These are phyloP conservation scores for Tipula vernalis DNA, from an alignment of 2,888 invertebrate genomes.

Conservation along the genomic window DNA sequence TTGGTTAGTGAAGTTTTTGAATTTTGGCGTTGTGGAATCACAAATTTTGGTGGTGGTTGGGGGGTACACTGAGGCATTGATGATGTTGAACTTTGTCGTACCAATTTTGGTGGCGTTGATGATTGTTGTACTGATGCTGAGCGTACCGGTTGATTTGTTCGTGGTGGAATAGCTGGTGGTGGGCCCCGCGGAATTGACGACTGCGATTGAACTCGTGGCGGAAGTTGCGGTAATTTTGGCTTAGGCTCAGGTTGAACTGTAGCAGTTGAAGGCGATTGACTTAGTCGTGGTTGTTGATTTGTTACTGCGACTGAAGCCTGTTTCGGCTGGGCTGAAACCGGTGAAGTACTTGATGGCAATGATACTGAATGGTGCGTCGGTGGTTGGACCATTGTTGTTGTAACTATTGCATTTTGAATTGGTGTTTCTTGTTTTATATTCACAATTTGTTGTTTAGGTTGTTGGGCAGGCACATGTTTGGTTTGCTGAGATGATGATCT, in stretches of 20 bases:
- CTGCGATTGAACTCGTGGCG: conserved; percentile 32
- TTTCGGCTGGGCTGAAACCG: conserved; percentile 17
- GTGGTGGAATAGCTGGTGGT: conserved; percentile 35
- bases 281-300: conserved; percentile 16
- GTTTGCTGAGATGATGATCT: not conserved
- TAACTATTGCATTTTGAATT: conserved; percentile 31
- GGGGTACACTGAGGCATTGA: conserved; percentile 34
- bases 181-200: conserved; percentile 26
- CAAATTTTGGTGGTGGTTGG: conserved; percentile 33
- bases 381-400: conserved; percentile 33
- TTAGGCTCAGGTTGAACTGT: conserved; percentile 6
- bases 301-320: not conserved
- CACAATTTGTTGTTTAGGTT: conserved; percentile 24
- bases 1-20: conserved; percentile 21
- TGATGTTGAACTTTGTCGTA: conserved; percentile 31
- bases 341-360: not conserved
- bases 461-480: conserved; percentile 14
- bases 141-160: conserved; percentile 25
- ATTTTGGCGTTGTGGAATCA: conserved; percentile 30
- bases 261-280: not conserved
- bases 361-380: conserved; percentile 17
- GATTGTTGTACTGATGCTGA: conserved; percentile 29
- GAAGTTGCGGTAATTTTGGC: conserved; percentile 27
- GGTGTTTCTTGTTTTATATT: conserved; percentile 31
- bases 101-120: conserved; percentile 20